Evolutionary conservation across 1,140 invertebrate species (phyloP), one percentile per base, ranked within the genome.

Genomic region (Caenorhabditis tropicalis): DNA sequence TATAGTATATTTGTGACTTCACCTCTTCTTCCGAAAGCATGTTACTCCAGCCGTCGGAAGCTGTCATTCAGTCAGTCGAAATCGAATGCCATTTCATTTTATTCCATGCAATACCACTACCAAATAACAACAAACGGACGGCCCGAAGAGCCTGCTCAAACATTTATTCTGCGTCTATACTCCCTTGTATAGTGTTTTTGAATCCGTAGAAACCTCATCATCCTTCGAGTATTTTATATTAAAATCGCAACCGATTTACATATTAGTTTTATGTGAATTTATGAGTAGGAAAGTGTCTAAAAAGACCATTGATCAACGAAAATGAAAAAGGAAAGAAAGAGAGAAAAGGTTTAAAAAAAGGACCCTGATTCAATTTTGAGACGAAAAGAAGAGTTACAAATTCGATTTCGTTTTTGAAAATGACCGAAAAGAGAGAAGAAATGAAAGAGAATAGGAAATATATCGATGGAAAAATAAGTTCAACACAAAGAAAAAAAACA

Each of bases 61-160:
- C 65, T n/a, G 65, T 74, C 65, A 46, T 74, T 74, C 65, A 74
- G 65, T 43, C 31, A 24, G 65, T 74, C 65, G 65, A 74, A 74
- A 74, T 74, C 65, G 65, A 74, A 74, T 74, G 65, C 65, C 65
- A 74, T 74, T 74, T 74, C 65, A 74, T 74, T 74, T 74, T 31
- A 74, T 74, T 74, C 43, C 36, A 74, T 74, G 36, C 65, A 74
- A 74, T 74, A 74, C 58, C 58, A 65, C 10, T 65, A 33, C 65
- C 65, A 74, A 74, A 74, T n/a, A 74, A 74, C 65, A 74, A 43
- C 29, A 24, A 4, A n/a, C 60, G n/a, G 39, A 43, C 5, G 39
- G 39, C 36, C 27, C 12, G 29, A 19, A n/a, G 65, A 74, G 65
- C 65, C 65, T 74, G 65, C 65, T 74, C 65, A 74, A 74, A 74